Evolutionary conservation across 2,888 invertebrate species (phyloP).

Genomic region (Dascillus cervinus): DNA sequence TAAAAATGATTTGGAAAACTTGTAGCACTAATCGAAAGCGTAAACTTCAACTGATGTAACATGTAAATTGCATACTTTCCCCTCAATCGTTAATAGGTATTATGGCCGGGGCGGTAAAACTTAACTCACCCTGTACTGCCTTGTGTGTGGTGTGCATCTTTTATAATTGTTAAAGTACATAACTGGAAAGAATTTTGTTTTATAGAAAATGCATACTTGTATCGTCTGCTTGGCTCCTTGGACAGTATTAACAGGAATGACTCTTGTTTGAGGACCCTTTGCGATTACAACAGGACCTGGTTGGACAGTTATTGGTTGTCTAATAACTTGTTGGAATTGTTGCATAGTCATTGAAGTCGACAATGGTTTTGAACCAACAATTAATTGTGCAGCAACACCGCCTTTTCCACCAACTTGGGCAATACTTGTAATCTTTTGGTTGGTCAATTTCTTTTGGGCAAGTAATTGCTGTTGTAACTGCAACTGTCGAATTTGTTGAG

Average conservation of each 20-base stretch:
- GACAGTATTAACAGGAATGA: slow-evolving; percentile 56
- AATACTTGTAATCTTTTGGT: slow-evolving; percentile 57
- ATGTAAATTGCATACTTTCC: no score
- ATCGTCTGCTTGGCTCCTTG: slow-evolving; percentile 53
- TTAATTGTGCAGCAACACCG: slow-evolving; percentile 58
- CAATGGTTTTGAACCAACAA: slow-evolving; percentile 58
- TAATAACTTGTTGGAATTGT: slow-evolving; percentile 61
- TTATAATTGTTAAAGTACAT: no score
- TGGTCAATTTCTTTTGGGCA: slow-evolving; percentile 48
- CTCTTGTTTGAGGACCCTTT: slow-evolving; percentile 54
- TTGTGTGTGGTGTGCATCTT: no score
- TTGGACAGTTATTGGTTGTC: slow-evolving; percentile 43
- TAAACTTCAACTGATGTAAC: no score
- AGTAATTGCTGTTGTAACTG: slow-evolving; percentile 52
- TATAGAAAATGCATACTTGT: no score
- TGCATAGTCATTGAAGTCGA: slow-evolving; percentile 63
- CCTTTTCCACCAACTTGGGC: slow-evolving; percentile 43
- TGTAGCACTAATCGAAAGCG: no score
- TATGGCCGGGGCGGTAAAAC: no score
- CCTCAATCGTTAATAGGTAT: no score
- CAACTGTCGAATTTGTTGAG: slow-evolving; percentile 59
- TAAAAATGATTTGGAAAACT: no score
- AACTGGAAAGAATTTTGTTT: no score
- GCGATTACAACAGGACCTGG: slow-evolving; percentile 55
- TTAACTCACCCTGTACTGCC: no score